Base-by-base conservation (phyloP, 2,888 invertebrate species). In the Drosophila pseudotakahashii region DNA sequence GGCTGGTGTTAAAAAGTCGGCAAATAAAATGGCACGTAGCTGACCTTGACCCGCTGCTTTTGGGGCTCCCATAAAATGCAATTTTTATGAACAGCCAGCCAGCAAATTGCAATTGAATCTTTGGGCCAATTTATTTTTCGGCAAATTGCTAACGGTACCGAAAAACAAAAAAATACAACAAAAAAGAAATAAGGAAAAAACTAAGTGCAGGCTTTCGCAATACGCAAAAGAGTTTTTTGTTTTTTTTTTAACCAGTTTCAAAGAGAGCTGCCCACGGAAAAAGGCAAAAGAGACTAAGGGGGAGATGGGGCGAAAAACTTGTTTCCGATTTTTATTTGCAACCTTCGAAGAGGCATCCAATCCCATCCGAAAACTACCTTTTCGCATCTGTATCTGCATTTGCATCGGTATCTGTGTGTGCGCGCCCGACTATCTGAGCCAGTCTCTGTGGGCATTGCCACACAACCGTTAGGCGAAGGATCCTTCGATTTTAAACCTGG, bases 11-110 rank as follows among this genome's bases (percentile, higher is more conserved):
- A 41, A 66, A 41, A 51, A 57, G 32, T 60, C 51, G n/a, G 52
- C 42, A 85, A 85, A 83, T 81, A 68, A 82, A 86, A 81, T 79
- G 78, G 77, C 89, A 89, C 83, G 89, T 86, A 77, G 84, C 77
- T 89, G 86, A 89, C 89, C 89, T 89, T 89, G 89, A 89, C 88
- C 89, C 72, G 74, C 47, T 62, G 73, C 53, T 66, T 66, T 64
- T 59, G 61, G 37, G 51, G 37, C 45, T 48, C 64, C 78, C 79
- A 86, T 81, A 83, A 83, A 73, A 70, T 79, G 76, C 75, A 82
- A 80, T 84, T 79, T 81, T 73, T 71, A 69, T 72, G 69, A 66
- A 36, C 23, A 50, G 61, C 16, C 75, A 58, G 45, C 53, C 75
- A 55, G 47, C 54, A 67, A 72, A 72, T 60, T 60, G 67, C 73